Base-by-base conservation (phyloP, 1,140 invertebrate genomes). In the Trichomalopsis sarcophagae region DNA sequence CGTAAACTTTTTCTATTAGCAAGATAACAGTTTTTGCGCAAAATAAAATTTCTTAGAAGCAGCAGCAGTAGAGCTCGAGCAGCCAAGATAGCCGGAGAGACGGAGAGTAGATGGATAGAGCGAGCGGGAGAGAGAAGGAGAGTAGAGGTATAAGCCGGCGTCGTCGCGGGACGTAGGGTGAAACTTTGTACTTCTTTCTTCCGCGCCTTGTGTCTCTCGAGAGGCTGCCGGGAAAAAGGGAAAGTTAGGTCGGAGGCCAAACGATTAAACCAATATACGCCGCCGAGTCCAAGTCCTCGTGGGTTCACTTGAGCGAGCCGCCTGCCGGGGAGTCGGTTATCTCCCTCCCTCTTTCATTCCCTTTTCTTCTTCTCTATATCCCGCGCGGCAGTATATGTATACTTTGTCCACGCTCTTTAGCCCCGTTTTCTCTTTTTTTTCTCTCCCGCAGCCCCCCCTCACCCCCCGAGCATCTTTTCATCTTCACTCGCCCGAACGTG, bases 201-300 rank as follows among this genome's bases (percentile, higher is more conserved):
- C 13, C 30, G 68, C 33, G 50, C 66, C 55, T 50, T 71, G 3
- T 78, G 44, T 84, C 82, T 84, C 82, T 76, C 73, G 69, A 80
- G 77, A 79, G 76, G n/a, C 76, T 69, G 81, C 7, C 40, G 14
- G 30, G 68, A 68, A 78, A 85, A 84, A 82, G 85, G 81, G 78
- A 85, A 85, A 85, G 84, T 81, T 77, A 71, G 40, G 50, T 81
- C 27, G 55, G 62, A 76, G 62, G 44, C 84, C 79, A 81, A 84
- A 85, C 79, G 84, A 85, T 85, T 85, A 85, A 81, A 81, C 84
- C 79, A 76, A 85, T 85, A 85, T 62, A 81, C 82, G 74, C 40
- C n/a, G 74, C 33, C 9, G 27, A 81, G 79, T 69, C 69, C 40
- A 74, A 74, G 27, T 33, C 33, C 30, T 75, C 55, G 2, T 66